Evolutionary conservation across 2,797 vertebrate species (phyloP), one percentile per base, ranked within the genome.

Genomic region (Psittacula echo): DNA sequence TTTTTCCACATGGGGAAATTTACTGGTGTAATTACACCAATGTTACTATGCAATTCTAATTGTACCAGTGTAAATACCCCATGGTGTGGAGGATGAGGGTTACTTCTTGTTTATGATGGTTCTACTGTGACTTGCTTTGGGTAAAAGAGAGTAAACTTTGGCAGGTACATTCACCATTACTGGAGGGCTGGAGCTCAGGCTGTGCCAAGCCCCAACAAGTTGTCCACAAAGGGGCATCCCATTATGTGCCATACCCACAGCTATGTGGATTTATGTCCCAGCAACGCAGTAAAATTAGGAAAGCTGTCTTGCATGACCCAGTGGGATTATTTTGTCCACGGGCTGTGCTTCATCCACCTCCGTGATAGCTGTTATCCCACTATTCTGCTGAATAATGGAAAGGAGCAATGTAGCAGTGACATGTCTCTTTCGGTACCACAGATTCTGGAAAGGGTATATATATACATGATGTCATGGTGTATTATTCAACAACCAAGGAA

Each of bases 231-330:
- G n/a, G 3, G 58, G 0, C 18, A 23, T 70, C 27, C 50, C 21
- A 2, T 26, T 39, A 37, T 9, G 61, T 77, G 39, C 58, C 14
- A 0, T 23, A 32, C 29, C 45, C 26, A 20, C 11, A 74, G 13
- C 39, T 41, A 2, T 0, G 0, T 0, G 4, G 53, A 51, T 76
- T 44, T 29, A 2, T 61, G 42, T 51, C 56, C 45, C 42, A 56
- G 45, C 32, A 34, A 19, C 1, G 0, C 2, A 39, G 10, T 50
- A 5, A 41, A 44, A 50, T 1, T 1, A 30, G 29, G 32, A 64
- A 68, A 53, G 47, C 37, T 61, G 39, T 24, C 23, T 10, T 44
- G 16, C 13, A 5, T 0, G 6, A 34, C 23, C 30, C 26, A 8
- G 11, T 22, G 48, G 68, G 76, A 9, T 68, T 62, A 14, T 54